Conservation (phyloP, 2,797 vertebrate species). For the Sphenodon punctatus region DNA sequence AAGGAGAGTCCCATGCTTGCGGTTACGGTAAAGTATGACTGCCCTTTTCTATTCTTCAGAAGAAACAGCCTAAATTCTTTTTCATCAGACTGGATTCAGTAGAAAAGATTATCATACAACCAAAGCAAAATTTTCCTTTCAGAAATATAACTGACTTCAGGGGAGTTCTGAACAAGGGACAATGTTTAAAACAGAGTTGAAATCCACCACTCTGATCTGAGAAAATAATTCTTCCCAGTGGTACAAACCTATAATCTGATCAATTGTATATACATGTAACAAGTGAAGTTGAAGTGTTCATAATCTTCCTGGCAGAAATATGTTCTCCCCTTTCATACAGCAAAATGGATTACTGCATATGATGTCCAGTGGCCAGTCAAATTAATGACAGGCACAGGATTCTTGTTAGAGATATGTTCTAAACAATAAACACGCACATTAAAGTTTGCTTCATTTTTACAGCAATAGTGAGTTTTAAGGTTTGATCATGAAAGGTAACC, state of each 20-base stretch:
- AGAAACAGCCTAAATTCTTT: background rate
- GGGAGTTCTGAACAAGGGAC: background rate
- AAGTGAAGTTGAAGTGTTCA: too few species aligned
- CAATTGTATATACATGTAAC: background rate
- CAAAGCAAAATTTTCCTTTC: background rate
- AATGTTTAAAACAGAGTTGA: background rate
- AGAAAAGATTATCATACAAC: background rate
- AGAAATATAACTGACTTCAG: background rate
- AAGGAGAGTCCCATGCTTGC: too few species aligned
- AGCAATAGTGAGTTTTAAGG: too few species aligned
- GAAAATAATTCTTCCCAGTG: background rate
- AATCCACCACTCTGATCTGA: background rate
- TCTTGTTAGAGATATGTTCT: background rate
- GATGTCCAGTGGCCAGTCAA: background rate
- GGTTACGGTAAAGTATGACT: too few species aligned
- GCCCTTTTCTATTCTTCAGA: too few species aligned
- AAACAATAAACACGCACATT: too few species aligned
- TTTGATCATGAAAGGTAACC: too few species aligned
- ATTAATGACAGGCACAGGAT: background rate
- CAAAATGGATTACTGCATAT: too few species aligned
- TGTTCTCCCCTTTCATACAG: too few species aligned
- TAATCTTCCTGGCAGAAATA: too few species aligned
- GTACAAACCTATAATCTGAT: background rate
- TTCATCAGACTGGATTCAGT: background rate
- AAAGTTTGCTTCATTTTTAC: too few species aligned